A percentile compares a stretch with the other conserved stretches of the same genome.
Conservation (phyloP, 1,140 invertebrate species). For the Monomorium pharaonis region DNA sequence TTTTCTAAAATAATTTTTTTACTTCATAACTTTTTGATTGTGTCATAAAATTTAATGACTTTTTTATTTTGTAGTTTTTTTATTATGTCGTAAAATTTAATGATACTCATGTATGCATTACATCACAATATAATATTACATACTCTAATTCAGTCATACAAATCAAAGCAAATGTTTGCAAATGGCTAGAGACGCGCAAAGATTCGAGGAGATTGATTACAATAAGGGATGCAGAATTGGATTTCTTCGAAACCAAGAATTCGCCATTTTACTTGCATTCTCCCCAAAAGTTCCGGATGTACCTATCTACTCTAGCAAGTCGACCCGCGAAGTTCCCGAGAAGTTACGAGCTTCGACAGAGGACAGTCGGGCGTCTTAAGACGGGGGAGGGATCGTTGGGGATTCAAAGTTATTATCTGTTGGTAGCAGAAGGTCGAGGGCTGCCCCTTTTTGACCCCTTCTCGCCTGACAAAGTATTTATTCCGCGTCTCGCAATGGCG, state of each 20-base stretch:
- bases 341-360: conserved; percentile 59
- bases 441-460: conserved; percentile 41
- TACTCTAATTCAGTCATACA: not conserved
- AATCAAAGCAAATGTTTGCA: not conserved
- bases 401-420: conserved; percentile 76
- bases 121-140: not conserved
- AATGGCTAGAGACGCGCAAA: not conserved
- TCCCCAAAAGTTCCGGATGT: conserved; percentile 52
- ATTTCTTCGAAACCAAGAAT: conserved; percentile 58
- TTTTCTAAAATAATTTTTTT: not conserved
- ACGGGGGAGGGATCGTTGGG: conserved; percentile 1
- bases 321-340: conserved; percentile 59
- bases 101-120: not conserved
- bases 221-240: conserved; percentile 62
- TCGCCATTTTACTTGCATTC: conserved; percentile 51
- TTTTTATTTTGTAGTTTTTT: not conserved
- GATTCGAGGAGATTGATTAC: conserved; percentile 46
- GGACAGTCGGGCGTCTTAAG: conserved; percentile 50
- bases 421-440: conserved; percentile 69
- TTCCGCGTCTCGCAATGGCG: conserved; percentile 44
- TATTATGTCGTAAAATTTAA: not conserved
- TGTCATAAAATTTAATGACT: too few species aligned
- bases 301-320: conserved; percentile 30
- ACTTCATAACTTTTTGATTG: too few species aligned
- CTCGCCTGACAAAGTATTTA: conserved; percentile 40